Percentiles rank a stretch among this genome's conserved stretches.
phyloP scores from a whole-genome alignment of 2,113 vertebrate species.

The Xenopus laevis region DNA sequence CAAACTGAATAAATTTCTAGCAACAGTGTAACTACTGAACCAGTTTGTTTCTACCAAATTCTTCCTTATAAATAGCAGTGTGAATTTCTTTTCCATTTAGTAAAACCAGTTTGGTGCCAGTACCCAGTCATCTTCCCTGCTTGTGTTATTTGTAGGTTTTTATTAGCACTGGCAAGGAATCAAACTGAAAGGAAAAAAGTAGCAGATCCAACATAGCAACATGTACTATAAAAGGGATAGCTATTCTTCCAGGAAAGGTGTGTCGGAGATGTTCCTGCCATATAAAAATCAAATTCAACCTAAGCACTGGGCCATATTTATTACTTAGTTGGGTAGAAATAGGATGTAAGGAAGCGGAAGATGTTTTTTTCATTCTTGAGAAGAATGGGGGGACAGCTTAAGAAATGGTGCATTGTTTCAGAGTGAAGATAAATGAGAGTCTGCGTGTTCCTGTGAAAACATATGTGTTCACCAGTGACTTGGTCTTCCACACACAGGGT shows the following conservation, averaged over 20 bases:
- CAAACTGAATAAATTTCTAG: too few species aligned
- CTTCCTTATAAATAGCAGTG: not conserved
- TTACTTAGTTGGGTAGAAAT: not conserved
- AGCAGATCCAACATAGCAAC: not conserved
- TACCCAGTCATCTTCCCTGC: not conserved
- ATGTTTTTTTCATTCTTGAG: not conserved
- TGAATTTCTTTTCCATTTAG: not conserved
- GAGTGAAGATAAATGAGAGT: conserved; percentile 38
- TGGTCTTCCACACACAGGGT: conserved; percentile 42
- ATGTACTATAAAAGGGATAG: not conserved
- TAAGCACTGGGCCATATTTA: not conserved
- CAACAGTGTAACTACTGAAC: too few species aligned
- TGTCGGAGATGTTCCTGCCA: not conserved
- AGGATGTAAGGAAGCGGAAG: not conserved
- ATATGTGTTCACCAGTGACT: conserved; percentile 6
- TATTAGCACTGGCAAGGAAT: not conserved
- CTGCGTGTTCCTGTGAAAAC: conserved; percentile 43
- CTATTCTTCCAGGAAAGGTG: not conserved
- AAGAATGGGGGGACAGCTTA: conserved; percentile 13
- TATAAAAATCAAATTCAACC: not conserved
- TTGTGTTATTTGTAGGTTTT: not conserved
- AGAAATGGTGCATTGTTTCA: not conserved
- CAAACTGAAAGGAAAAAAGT: not conserved
- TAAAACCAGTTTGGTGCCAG: not conserved
- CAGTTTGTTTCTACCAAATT: too few species aligned